Base-by-base conservation (phyloP, 1,140 invertebrate species). In the Hyphantria cunea region DNA sequence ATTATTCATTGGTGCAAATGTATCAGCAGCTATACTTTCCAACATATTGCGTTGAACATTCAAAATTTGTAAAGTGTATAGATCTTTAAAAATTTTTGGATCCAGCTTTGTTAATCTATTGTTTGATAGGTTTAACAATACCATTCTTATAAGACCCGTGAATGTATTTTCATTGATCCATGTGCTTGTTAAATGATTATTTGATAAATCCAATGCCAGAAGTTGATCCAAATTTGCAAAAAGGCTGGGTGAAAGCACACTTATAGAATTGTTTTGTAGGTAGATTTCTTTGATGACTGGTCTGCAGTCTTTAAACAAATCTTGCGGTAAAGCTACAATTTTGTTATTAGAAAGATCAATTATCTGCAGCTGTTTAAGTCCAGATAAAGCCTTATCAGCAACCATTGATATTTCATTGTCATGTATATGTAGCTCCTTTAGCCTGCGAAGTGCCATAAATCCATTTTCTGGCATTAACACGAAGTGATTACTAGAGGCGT, bases 381-480 rank as follows among this genome's bases (percentile, higher is more conserved):
- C 96, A 62, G 93, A 92, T 6, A 98, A 83, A 0, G 96, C 96
- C 68, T 94, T 94, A 84, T 97, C 96, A 31, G 94, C 95, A 0
- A 97, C 94, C 93, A 95, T 95, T 8, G 95, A 95, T 64, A 98
- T 96, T 84, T 95, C 95, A 80, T 98, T 98, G 72, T 95, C 94
- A 68, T 96, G 94, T 53, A 97, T 91, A 72, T 96, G 94, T 17
- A 98, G 91, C 74, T 95, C 94, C 61, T 94, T 93, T 25, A 98
- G 86, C 39, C 96, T 93, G 51, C 94, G 92, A 8, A 98, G 82
- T 6, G 94, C 93, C 52, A 95, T 94, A 70, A 98, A 96, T 5
- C 96, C 96, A 72, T 95, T 94, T 14, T 94, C 93, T 0, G 96
- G 95, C 78, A 97, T 91, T 10, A 95, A 88, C 3, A 96, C 94